A percentile compares a stretch with the other conserved stretches of the same genome.
phyloP scores from a whole-genome alignment of 2,113 vertebrate genomes.

The Micromys minutus region DNA sequence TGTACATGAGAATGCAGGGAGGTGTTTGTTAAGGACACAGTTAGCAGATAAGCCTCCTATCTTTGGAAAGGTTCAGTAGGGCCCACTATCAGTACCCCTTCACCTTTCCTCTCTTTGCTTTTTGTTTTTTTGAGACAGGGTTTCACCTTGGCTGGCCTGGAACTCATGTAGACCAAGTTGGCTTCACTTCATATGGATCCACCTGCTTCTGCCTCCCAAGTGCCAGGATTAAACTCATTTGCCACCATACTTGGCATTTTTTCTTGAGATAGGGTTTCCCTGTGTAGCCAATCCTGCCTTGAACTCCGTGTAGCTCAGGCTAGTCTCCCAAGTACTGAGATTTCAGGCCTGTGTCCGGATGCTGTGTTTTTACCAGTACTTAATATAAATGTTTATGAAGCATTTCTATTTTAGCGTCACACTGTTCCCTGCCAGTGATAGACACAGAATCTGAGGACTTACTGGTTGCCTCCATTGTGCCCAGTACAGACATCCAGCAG shows the following conservation, averaged over 20 bases:
- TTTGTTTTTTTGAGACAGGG: background rate
- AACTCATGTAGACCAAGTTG: background rate
- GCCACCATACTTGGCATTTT: background rate
- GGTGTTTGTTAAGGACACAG: background rate
- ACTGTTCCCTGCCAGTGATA: constrained; percentile 7
- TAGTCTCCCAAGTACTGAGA: background rate
- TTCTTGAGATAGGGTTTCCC: background rate
- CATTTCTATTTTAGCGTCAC: constrained; percentile 13
- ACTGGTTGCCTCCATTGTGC: background rate
- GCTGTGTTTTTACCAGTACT: background rate
- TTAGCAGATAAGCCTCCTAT: background rate
- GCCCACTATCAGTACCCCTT: background rate
- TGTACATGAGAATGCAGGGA: background rate
- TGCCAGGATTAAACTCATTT: background rate
- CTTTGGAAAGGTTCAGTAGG: background rate
- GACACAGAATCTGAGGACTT: background rate
- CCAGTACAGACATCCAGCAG: background rate
- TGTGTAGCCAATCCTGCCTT: background rate
- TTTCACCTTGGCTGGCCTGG: background rate
- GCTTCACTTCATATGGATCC: no score
- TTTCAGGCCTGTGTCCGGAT: background rate
- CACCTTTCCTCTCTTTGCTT: background rate
- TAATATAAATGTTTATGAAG: constrained; percentile 52
- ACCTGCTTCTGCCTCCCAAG: background rate
- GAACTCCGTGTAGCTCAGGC: background rate